Evolutionary conservation across 92 coral and sea anemone species (phyloP), one percentile per base, ranked within the genome.

Genomic region (Actinostola sp.): DNA sequence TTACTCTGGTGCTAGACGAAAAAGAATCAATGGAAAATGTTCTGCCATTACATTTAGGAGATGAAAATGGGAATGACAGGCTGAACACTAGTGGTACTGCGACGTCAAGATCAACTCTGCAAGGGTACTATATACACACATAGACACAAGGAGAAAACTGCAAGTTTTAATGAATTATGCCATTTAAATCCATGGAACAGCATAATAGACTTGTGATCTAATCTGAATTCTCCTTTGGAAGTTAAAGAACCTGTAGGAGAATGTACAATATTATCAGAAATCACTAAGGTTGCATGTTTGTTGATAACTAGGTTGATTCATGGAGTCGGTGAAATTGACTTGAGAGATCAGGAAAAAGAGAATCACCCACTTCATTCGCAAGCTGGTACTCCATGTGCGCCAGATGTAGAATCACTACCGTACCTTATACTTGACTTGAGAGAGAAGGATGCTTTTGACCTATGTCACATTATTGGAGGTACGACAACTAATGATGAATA

Each of bases 381-480:
- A 1, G 66, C 63, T 8, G 80, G 59, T 11, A 66, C 88, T 58
- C 79, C 70, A 34, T 58, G 63, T 71, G 78, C 74, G 41, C 98
- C 98, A 21, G 98, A 91, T 61, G 78, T 88, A 10, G 92, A 85
- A 23, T 85, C 98, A 24, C 66, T 94, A 70, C 98, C 98, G 0
- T 94, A 94, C 63, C 76, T 94, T 17, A 54, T 94, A 59, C 78
- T 94, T 63, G 98, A 94, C 73, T 65, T 94, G 36, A 91, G 98
- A 51, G 93, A 82, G 48, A 82, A 82, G 19, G 97, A 94, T 77
- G 95, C 93, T 25, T 94, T 66, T 69, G 89, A 86, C 24, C 79
- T 85, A 63, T 91, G 97, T 13, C 98, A 94, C 56, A 88, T 94
- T 64, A 94, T 94, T 82, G 98, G 98, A 79, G 98, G 98, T 94